A percentile compares a stretch with the other conserved stretches of the same genome.
Evolutionary conservation across 2,888 invertebrate genomes (phyloP).

Genomic region (Dynastes grantii): DNA sequence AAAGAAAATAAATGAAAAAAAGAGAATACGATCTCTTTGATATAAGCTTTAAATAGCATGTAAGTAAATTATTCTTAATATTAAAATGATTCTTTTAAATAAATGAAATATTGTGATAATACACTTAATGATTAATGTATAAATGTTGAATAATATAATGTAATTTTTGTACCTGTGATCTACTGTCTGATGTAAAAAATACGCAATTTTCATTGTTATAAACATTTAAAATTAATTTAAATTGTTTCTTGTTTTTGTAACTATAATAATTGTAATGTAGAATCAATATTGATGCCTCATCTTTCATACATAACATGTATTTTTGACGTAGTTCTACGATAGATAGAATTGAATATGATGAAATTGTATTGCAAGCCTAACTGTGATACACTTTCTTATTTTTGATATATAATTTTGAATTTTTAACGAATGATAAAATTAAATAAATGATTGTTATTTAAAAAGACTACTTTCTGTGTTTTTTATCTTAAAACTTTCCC

Average conservation of each 20-base stretch:
- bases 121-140: slow-evolving; percentile 24
- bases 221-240: neutral
- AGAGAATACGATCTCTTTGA: slow-evolving; percentile 60
- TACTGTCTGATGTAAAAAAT: slow-evolving; percentile 38
- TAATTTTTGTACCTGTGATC: slow-evolving; percentile 46
- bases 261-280: neutral
- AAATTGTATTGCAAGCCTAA: slow-evolving; percentile 67
- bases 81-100: slow-evolving; percentile 51
- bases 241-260: slow-evolving; percentile 11
- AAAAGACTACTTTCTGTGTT: slow-evolving; percentile 35
- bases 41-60: slow-evolving; percentile 56
- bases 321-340: neutral
- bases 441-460: slow-evolving; percentile 53
- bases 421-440: slow-evolving; percentile 4
- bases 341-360: slow-evolving; percentile 45
- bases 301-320: neutral
- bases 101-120: slow-evolving; percentile 13
- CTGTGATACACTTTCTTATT: slow-evolving; percentile 67
- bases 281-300: neutral
- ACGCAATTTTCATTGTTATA: neutral
- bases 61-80: slow-evolving; percentile 36
- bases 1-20: slow-evolving; percentile 38
- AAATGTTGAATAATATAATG: slow-evolving; percentile 8
- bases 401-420: slow-evolving; percentile 51
- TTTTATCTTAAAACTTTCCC: slow-evolving; percentile 13